Conservation (phyloP, 2,888 invertebrate species). For the Brachypalpus laphriformis region DNA sequence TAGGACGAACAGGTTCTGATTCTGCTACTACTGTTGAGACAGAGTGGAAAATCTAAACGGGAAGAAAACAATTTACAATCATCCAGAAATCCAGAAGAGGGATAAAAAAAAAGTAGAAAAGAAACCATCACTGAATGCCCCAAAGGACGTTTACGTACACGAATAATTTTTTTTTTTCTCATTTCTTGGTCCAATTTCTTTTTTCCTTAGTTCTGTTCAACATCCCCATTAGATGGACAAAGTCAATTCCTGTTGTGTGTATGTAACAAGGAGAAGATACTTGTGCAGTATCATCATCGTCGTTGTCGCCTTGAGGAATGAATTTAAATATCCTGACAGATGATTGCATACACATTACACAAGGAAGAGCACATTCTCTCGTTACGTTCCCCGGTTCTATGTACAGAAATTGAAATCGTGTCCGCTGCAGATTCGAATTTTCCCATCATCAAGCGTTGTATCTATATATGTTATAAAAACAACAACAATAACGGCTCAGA, state of each 20-base stretch:
- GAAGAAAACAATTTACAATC: constrained; percentile 72
- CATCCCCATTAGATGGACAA: constrained; percentile 59
- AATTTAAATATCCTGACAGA: constrained; percentile 67
- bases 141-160: constrained; percentile 58
- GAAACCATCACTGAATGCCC: constrained; percentile 65
- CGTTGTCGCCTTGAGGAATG: constrained; percentile 52
- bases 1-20: constrained; percentile 31
- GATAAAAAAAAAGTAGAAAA: constrained; percentile 25
- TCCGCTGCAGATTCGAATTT: constrained; percentile 46
- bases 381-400: background rate
- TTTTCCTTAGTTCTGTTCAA: constrained; percentile 18
- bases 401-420: constrained; percentile 36
- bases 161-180: constrained; percentile 27
- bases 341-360: constrained; percentile 49
- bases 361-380: background rate
- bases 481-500: background rate
- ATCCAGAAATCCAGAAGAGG: constrained; percentile 50
- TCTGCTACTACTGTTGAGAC: background rate
- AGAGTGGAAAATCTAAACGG: constrained; percentile 63
- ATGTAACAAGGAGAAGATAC: constrained; percentile 5
- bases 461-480: background rate
- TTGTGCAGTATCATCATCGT: constrained; percentile 43
- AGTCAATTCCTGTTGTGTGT: constrained; percentile 54
- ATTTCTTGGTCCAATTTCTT: constrained; percentile 1
- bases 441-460: constrained; percentile 24